Percentiles rank a stretch among this genome's conserved stretches.
Evolutionary conservation across 1,140 invertebrate species (phyloP).

Genomic region (Trichoplusia ni): DNA sequence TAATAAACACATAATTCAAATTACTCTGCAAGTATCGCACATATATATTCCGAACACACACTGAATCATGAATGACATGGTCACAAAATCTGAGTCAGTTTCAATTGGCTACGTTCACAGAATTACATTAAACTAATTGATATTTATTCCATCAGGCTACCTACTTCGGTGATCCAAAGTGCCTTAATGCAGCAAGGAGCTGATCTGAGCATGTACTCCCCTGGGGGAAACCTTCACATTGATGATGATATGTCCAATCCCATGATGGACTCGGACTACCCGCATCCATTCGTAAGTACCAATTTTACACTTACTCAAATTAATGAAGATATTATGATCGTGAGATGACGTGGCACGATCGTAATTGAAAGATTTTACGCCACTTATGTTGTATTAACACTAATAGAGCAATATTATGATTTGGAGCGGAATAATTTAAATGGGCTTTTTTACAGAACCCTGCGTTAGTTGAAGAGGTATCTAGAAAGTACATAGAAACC

Average conservation of each 20-base stretch:
- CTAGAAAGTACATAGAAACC: slow-evolving; percentile 81
- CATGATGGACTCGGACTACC: slow-evolving; percentile 65
- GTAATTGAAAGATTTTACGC: slow-evolving; percentile 28
- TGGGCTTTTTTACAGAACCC: slow-evolving; percentile 85
- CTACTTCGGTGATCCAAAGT: slow-evolving; percentile 76
- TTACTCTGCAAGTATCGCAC: slow-evolving; percentile 4
- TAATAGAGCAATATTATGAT: slow-evolving; percentile 12
- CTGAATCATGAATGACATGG: slow-evolving; percentile 7
- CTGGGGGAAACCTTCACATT: slow-evolving; percentile 59
- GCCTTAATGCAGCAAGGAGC: slow-evolving; percentile 76
- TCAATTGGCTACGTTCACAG: not conserved
- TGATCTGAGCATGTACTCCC: slow-evolving; percentile 71
- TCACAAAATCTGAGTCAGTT: slow-evolving; percentile 1
- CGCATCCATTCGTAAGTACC: slow-evolving; percentile 69
- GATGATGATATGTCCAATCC: slow-evolving; percentile 72
- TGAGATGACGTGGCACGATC: slow-evolving; percentile 4
- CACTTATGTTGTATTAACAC: slow-evolving; percentile 4
- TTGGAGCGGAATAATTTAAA: not conserved
- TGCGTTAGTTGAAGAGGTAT: slow-evolving; percentile 81
- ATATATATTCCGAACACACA: slow-evolving; percentile 12
- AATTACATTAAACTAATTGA: slow-evolving; percentile 2
- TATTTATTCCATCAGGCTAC: slow-evolving; percentile 55
- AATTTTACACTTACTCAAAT: slow-evolving; percentile 8
- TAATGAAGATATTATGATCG: slow-evolving; percentile 12
- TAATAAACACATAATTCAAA: slow-evolving; percentile 4